A percentile compares a stretch with the other conserved stretches of the same genome.
phyloP scores from a whole-genome alignment of 1,140 invertebrate genomes.

The Acromyrmex charruanus region DNA sequence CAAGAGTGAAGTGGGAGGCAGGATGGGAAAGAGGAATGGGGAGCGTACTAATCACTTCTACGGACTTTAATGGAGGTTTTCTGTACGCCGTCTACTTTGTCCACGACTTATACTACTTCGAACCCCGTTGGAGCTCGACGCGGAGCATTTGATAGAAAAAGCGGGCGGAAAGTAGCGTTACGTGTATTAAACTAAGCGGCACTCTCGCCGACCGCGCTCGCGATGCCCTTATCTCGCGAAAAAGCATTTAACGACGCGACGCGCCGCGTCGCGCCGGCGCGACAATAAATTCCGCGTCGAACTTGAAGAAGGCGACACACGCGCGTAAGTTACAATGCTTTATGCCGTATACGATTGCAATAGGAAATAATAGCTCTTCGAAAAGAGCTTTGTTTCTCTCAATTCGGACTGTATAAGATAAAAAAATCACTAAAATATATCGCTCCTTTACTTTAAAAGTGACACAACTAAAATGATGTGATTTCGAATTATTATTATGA shows the following conservation, averaged over 20 bases:
- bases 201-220: constrained; percentile 65
- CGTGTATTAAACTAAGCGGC: constrained; percentile 84
- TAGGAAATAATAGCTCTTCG: neutral
- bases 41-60: constrained; percentile 86
- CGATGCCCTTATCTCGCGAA: constrained; percentile 64
- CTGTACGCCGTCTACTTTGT: constrained; percentile 86
- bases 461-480: too few relatives aligned
- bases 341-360: neutral
- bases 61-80: constrained; percentile 87
- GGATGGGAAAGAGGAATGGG: constrained; percentile 65
- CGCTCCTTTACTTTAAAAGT: too few relatives aligned
- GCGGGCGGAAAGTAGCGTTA: constrained; percentile 84
- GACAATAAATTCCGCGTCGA: constrained; percentile 71
- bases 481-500: too few relatives aligned
- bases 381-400: neutral
- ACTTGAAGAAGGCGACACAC: constrained; percentile 39
- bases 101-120: constrained; percentile 85
- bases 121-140: constrained; percentile 73
- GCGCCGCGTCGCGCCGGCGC: constrained; percentile 69
- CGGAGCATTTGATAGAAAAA: constrained; percentile 83
- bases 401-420: neutral
- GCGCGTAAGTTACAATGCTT: constrained; percentile 15
- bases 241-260: constrained; percentile 65
- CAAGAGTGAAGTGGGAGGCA: constrained; percentile 45
- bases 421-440: neutral